Percentiles rank a stretch among this genome's conserved stretches.
These are phyloP conservation scores for Bombus haemorrhoidalis DNA, from an alignment of 1,140 invertebrate species.

Conservation along the genomic window DNA sequence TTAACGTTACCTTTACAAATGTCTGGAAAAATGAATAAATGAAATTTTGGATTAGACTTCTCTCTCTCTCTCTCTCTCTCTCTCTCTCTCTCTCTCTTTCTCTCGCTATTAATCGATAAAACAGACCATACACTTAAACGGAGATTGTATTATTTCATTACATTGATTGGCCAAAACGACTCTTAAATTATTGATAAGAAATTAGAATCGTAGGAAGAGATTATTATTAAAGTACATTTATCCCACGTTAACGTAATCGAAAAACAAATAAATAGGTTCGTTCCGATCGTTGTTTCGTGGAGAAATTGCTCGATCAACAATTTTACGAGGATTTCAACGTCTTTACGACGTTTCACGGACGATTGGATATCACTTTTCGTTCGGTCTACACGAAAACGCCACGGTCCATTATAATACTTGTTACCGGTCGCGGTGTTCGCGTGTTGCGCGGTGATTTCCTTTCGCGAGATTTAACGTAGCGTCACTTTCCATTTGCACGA, in stretches of 20 bases:
- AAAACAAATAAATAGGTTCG: not conserved
- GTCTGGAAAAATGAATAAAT: too few species aligned
- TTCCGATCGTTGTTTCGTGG: not conserved
- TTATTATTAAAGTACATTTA: too few species aligned
- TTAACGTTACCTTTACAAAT: too few species aligned
- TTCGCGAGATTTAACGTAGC: constrained; percentile 15
- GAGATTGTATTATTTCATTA: too few species aligned
- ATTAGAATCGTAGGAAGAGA: not conserved
- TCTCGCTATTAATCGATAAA: too few species aligned
- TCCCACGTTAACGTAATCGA: not conserved
- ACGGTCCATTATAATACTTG: not conserved
- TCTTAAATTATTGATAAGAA: not conserved
- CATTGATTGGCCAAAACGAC: too few species aligned
- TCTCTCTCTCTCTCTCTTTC: too few species aligned
- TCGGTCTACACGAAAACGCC: constrained; percentile 11
- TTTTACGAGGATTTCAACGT: not conserved
- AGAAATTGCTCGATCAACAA: not conserved
- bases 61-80: too few species aligned
- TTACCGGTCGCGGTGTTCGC: not conserved
- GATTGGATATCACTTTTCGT: constrained; percentile 18
- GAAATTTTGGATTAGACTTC: too few species aligned
- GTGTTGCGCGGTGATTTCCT: constrained; percentile 6
- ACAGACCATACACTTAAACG: too few species aligned
- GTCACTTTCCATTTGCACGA: constrained; percentile 30
- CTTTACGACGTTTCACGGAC: constrained; percentile 1